Conservation (phyloP, 2,888 invertebrate species). For the Apamea monoglypha region DNA sequence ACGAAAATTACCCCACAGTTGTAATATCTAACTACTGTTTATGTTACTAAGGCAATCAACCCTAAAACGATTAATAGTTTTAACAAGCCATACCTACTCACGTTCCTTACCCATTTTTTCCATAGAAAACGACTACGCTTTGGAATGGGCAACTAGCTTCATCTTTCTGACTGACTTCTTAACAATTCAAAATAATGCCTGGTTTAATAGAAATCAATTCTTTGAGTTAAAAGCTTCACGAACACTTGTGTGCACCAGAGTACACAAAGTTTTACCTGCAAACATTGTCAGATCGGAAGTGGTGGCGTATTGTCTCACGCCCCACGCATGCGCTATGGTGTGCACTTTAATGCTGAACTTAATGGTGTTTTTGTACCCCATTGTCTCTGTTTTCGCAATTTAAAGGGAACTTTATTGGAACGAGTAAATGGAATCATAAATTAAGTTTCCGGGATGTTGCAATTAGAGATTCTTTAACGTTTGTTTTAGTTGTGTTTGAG, state of each 20-base stretch:
- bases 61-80: neutral
- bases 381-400: conserved; percentile 66
- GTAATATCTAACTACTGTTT: neutral
- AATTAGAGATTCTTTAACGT: conserved; percentile 28
- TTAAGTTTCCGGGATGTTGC: conserved; percentile 45
- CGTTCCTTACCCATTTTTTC: too few relatives aligned
- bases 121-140: too few relatives aligned
- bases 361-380: conserved; percentile 43
- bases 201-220: too few relatives aligned
- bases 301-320: conserved; percentile 86
- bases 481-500: neutral
- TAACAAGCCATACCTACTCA: neutral
- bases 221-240: neutral
- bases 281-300: conserved; percentile 80
- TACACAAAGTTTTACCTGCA: conserved; percentile 81
- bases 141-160: too few relatives aligned
- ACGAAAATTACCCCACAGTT: neutral
- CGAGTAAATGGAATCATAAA: neutral
- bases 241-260: conserved; percentile 67
- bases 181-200: too few relatives aligned
- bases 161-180: too few relatives aligned
- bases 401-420: conserved; percentile 38
- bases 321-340: conserved; percentile 71
- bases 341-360: conserved; percentile 68
- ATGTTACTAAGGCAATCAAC: neutral